These are phyloP conservation scores for Sinocyclocheilus maitianheensis DNA, from an alignment of 2,113 vertebrate species.

Conservation along the genomic window DNA sequence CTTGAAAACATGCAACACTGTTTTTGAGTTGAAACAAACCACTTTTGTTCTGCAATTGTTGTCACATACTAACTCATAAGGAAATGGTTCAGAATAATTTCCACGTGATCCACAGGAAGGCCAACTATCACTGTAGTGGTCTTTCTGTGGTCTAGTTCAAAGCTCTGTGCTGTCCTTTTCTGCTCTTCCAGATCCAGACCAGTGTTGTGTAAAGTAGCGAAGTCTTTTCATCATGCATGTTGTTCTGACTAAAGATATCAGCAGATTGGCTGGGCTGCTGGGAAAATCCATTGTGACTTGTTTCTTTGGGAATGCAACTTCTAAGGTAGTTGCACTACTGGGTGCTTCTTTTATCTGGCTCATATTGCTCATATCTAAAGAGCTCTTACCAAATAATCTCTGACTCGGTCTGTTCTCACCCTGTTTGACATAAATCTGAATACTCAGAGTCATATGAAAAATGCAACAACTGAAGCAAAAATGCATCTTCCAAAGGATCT, in stretches of 20 bases:
- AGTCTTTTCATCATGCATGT: constrained; percentile 62
- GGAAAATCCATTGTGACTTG: constrained; percentile 60
- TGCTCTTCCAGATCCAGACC: constrained; percentile 57
- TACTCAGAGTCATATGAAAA: constrained; percentile 11
- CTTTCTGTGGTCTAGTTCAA: neutral
- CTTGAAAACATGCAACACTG: neutral
- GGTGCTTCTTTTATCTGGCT: constrained; percentile 32
- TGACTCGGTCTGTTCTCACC: constrained; percentile 30
- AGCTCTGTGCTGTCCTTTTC: constrained; percentile 46
- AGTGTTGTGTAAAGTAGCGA: constrained; percentile 59
- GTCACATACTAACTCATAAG: neutral
- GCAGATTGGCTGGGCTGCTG: constrained; percentile 55
- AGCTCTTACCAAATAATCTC: constrained; percentile 19
- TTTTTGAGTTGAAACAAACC: constrained; percentile 5
- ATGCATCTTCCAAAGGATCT: neutral
- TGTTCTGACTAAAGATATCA: constrained; percentile 58
- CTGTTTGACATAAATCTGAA: neutral
- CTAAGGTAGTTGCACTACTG: constrained; percentile 49
- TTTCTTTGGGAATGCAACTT: constrained; percentile 55
- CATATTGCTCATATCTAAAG: neutral
- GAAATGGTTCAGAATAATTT: constrained; percentile 3
- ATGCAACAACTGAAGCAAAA: neutral
- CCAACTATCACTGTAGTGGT: neutral
- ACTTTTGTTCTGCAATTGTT: neutral
- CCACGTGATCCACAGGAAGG: neutral